These are phyloP conservation scores for Rhopalosiphum nymphaeae DNA, from an alignment of 2,888 invertebrate genomes.

Conservation along the genomic window DNA sequence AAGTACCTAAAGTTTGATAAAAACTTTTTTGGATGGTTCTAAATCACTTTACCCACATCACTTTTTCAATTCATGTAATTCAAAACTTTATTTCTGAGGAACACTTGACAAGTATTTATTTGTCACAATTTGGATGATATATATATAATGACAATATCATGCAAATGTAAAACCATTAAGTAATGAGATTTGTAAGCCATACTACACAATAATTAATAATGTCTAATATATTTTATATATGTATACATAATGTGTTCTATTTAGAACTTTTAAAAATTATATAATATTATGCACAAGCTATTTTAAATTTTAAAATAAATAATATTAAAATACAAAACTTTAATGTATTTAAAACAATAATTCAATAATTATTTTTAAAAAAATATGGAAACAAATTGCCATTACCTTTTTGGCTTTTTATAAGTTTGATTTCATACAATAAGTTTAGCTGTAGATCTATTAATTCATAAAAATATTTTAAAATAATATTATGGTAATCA, in stretches of 20 bases:
- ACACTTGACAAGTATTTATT: neutral
- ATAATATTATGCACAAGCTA: too few relatives aligned
- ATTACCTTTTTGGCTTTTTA: too few relatives aligned
- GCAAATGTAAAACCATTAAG: slow-evolving; percentile 12
- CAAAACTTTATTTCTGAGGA: slow-evolving; percentile 13
- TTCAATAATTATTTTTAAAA: too few relatives aligned
- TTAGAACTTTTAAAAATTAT: neutral
- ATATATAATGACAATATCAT: neutral
- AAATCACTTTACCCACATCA: neutral
- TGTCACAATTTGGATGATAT: neutral
- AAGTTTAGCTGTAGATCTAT: too few relatives aligned
- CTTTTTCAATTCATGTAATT: slow-evolving; percentile 14
- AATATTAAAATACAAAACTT: too few relatives aligned
- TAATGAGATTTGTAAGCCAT: neutral
- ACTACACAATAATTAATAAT: neutral
- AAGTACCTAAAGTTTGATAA: neutral
- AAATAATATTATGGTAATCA: too few relatives aligned
- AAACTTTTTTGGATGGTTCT: neutral
- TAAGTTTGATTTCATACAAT: too few relatives aligned
- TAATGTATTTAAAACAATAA: too few relatives aligned
- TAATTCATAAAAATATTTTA: too few relatives aligned
- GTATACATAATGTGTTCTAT: too few relatives aligned
- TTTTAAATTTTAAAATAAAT: too few relatives aligned
- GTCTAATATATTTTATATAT: neutral
- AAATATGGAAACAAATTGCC: too few relatives aligned